These are phyloP conservation scores for Morelia viridis DNA, from an alignment of 2,797 vertebrate genomes.

Conservation along the genomic window DNA sequence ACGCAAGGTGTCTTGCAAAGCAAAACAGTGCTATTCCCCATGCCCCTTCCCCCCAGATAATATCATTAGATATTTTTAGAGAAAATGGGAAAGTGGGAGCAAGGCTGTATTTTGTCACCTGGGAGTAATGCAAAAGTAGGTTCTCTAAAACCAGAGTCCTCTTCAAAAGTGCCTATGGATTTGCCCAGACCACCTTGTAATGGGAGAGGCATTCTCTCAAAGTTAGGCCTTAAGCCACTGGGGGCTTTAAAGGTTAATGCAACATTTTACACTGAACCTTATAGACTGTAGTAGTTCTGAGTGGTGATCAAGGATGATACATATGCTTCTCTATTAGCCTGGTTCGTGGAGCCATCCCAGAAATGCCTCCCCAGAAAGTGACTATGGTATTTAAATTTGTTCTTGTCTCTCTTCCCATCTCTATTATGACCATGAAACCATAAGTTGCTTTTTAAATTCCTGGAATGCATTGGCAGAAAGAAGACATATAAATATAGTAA, in stretches of 20 bases:
- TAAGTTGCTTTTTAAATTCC: background rate
- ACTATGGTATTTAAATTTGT: background rate
- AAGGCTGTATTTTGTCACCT: background rate
- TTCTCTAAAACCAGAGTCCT: background rate
- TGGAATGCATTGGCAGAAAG: background rate
- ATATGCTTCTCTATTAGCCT: background rate
- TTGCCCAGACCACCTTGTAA: background rate
- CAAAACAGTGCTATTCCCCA: background rate
- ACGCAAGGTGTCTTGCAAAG: background rate
- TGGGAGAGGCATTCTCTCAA: background rate
- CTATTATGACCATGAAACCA: background rate
- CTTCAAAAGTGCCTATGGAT: background rate
- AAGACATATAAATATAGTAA: background rate
- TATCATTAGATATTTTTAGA: background rate
- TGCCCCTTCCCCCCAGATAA: background rate
- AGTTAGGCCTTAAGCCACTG: background rate
- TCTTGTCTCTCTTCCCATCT: background rate
- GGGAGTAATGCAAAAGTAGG: background rate
- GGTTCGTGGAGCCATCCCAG: background rate
- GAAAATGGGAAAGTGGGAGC: background rate
- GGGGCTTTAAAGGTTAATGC: background rate
- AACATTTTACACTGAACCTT: background rate
- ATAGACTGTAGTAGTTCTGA: background rate
- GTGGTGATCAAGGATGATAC: background rate
- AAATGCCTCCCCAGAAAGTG: background rate